Conservation (phyloP, 2,888 invertebrate species). For the Synergus gifuensis region DNA sequence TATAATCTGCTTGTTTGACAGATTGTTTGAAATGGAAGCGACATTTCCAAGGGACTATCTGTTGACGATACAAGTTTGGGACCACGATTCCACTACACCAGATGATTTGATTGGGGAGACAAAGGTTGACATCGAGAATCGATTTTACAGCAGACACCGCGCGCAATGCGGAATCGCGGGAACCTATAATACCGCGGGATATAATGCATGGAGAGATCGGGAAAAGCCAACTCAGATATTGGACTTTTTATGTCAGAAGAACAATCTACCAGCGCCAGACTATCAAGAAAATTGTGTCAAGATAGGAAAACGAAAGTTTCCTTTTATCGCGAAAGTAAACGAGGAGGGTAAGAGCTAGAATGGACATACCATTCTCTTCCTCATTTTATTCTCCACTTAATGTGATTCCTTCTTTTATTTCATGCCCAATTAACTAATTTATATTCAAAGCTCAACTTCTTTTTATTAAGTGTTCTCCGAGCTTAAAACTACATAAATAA, state of each 20-base stretch:
- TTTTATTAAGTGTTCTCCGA: neutral
- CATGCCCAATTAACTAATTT: neutral
- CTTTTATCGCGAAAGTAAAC: constrained; percentile 51
- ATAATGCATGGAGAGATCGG: constrained; percentile 88
- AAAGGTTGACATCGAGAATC: constrained; percentile 91
- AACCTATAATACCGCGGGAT: constrained; percentile 84
- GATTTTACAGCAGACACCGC: constrained; percentile 88
- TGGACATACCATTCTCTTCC: neutral
- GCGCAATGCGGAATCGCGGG: constrained; percentile 88
- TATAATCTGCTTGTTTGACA: constrained; percentile 68
- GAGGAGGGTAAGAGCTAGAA: neutral
- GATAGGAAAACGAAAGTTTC: constrained; percentile 79
- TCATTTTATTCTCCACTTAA: neutral
- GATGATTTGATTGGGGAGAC: constrained; percentile 93
- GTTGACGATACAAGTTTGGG: constrained; percentile 86
- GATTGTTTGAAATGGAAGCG: constrained; percentile 87
- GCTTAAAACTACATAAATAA: neutral
- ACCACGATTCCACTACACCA: constrained; percentile 83
- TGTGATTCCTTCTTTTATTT: neutral
- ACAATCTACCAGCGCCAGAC: constrained; percentile 82
- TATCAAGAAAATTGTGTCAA: constrained; percentile 79
- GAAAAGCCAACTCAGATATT: constrained; percentile 87
- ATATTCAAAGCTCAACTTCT: neutral
- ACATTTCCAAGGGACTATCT: constrained; percentile 87
- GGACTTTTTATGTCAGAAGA: constrained; percentile 83